Conservation (phyloP, 37 sponge, comb jelly and placozoan species). For the Aphrocallistes beatrix region DNA sequence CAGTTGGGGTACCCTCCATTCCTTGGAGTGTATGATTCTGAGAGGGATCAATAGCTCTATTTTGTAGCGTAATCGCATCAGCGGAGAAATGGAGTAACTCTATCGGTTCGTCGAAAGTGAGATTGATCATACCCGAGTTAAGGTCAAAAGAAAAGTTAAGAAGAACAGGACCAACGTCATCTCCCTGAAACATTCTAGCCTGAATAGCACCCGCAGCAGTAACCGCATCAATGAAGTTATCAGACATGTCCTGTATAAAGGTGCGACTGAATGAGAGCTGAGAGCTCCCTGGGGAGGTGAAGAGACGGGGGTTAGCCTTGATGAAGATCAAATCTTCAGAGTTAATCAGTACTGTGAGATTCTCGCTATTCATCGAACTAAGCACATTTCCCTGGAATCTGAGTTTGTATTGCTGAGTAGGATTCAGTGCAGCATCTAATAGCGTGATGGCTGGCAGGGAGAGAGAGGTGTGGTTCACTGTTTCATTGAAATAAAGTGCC, state of each 20-base stretch:
- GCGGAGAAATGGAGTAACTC: conserved; percentile 33
- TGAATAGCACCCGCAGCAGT: conserved; percentile 21
- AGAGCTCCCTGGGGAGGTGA: conserved; percentile 30
- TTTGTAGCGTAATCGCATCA: conserved; percentile 44
- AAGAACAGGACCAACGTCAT: conserved; percentile 41
- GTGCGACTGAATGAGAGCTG: conserved; percentile 31
- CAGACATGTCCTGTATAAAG: conserved; percentile 66
- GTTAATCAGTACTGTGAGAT: conserved; percentile 32
- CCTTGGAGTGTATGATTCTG: conserved; percentile 42
- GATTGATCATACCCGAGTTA: conserved; percentile 31
- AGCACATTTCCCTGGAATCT: conserved; percentile 29
- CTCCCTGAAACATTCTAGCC: conserved; percentile 23
- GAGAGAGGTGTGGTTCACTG: conserved; percentile 59
- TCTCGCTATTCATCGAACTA: conserved; percentile 34
- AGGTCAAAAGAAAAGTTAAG: conserved; percentile 35
- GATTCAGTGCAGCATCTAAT: conserved; percentile 21
- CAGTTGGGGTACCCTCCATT: conserved; percentile 24
- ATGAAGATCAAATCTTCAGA: conserved; percentile 47
- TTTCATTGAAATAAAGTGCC: conserved; percentile 53
- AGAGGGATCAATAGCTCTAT: conserved; percentile 11
- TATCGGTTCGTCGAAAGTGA: conserved; percentile 72
- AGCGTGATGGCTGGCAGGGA: conserved; percentile 40
- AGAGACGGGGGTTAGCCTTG: conserved; percentile 42
- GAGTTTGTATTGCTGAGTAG: conserved; percentile 29
- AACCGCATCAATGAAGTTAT: conserved; percentile 32